Base-by-base conservation (phyloP, 2,888 invertebrate genomes). In the Tipula vernalis region DNA sequence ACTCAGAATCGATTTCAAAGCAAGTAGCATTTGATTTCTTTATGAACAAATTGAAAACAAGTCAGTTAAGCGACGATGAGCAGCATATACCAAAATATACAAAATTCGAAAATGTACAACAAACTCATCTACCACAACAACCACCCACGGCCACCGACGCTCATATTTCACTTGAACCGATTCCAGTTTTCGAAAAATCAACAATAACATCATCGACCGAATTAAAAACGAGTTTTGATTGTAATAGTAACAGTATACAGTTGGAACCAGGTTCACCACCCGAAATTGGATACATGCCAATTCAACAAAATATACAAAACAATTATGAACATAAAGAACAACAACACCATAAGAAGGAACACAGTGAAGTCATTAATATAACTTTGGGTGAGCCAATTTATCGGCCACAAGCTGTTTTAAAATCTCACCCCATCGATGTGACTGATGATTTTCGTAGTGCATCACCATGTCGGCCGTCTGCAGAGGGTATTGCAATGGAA, bases 201-300 rank as follows among this genome's bases (percentile, higher is more conserved):
- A 86, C 86, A 42, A 86, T 84, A 84, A 83, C 39, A 84, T 39
- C 84, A 84, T 39, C 84, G 39, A n/a, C 84, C 13, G 84, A 84
- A 39, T 84, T 84, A 39, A 71, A 71, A 71, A n/a, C 71, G n/a
- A 71, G 71, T 71, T 51, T 15, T 51, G 36, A 28, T 28, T 36
- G n/a, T n/a, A n/a, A 39, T 84, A 44, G n/a, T 15, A 41, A 13
- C n/a, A 57, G 93, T 87, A 92, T 94, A 86, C 92, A 93, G 89
- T 90, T 95, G 2, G 92, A 93, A 87, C 95, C 95, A 0, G 95
- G 95, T 89, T 94, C 95, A n/a, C 95, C 95, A 10, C 95, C 95
- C 47, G 94, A 95, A 91, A 94, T 95, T 85, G 94, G 94, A 57
- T 95, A 93, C 88, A 93, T 93, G 86, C 94, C 94, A 0, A 93